Evolutionary conservation across 2,888 invertebrate species (phyloP), one percentile per base, ranked within the genome.

Genomic region (Encarsia formosa): DNA sequence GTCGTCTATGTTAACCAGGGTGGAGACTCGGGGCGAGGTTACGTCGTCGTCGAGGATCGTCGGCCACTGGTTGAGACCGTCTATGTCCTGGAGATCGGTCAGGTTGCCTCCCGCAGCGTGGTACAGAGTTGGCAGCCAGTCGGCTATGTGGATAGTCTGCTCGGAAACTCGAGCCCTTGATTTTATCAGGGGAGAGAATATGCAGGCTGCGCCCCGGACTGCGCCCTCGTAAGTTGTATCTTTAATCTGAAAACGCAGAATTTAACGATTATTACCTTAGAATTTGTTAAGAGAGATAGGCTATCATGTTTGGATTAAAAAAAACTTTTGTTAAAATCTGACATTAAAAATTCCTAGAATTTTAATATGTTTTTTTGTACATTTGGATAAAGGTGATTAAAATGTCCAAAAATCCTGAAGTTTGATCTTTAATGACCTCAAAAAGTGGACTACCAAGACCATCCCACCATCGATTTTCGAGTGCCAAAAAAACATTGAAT

Each of bases 151-250:
- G 68, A 92, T 82, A 42, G 90, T 74, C 42, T 83, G 76, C 15
- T 79, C 73, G 8, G 80, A 82, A 0, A 88, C 78, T 61, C 81
- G 78, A 13, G 77, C 69, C n/a, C 69, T 66, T 5, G 79, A 74
- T 37, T 74, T 68, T 20, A 83, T 67, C 35, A 77, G 57, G 0
- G 88, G 84, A 63, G 85, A 86, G 83, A 87, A 91, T 43, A 92
- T 76, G 39, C 87, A 83, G 0, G 87, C 88, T 0, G 83, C 82
- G 0, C 86, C 87, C 49, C 91, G 79, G 0, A 91, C 80, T 0
- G 83, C 92, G 4, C 95, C 95, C 74, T 96, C 94, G 82, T 87
- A 91, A 0, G 90, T 77, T 0, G 88, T 85, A 59, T 82, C 78
- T 73, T 95, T 95, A 70, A 83, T 78, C 84, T 82, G 59, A 4